phyloP scores from a whole-genome alignment of 2,797 vertebrate species.

The Dicrostonyx torquatus region DNA sequence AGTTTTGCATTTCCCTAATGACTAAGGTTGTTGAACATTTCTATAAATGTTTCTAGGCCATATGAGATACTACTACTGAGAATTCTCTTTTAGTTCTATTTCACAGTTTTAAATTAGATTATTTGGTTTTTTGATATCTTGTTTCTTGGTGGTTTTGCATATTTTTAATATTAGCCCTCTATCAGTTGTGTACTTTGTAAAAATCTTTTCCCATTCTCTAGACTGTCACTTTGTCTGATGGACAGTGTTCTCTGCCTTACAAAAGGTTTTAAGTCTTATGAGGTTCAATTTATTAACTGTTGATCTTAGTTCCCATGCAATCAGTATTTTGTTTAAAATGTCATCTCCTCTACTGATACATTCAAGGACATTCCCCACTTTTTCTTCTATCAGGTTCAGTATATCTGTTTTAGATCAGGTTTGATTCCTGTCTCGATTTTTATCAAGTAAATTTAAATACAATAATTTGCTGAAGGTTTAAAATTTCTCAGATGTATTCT shows the following conservation, averaged over 20 bases:
- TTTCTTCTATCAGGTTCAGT: neutral
- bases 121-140: neutral
- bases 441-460: constrained; percentile 17
- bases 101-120: neutral
- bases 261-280: neutral
- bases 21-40: neutral
- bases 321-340: neutral
- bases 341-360: neutral
- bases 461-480: neutral
- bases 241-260: neutral
- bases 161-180: neutral
- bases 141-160: neutral
- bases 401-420: neutral
- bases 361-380: neutral
- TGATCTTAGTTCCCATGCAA: neutral
- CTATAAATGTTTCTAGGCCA: neutral
- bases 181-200: neutral
- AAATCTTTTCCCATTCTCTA: neutral
- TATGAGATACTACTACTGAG: neutral
- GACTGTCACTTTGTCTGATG: neutral
- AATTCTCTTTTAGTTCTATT: neutral
- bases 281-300: neutral
- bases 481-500: neutral
- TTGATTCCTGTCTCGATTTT: neutral
- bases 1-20: neutral